These are phyloP conservation scores for Meteorus cinctellus DNA, from an alignment of 2,888 invertebrate species.

Conservation along the genomic window DNA sequence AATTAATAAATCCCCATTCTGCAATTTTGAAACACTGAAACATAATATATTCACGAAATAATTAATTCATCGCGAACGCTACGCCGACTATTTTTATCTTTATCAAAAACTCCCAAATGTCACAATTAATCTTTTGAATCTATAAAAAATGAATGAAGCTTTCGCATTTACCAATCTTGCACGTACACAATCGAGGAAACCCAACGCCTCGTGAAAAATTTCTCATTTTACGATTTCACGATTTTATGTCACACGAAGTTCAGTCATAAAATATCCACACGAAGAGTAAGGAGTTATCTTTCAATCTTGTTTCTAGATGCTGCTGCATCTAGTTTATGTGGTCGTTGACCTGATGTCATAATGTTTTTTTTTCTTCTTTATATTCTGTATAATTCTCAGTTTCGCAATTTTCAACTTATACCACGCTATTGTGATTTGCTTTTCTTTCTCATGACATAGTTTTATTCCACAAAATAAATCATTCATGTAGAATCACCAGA, in stretches of 20 bases:
- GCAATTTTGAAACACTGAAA: no score
- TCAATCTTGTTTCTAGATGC: slow-evolving; percentile 44
- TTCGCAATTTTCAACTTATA: neutral
- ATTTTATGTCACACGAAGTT: slow-evolving; percentile 52
- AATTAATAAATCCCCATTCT: no score
- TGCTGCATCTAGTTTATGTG: slow-evolving; percentile 22
- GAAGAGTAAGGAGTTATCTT: slow-evolving; percentile 45
- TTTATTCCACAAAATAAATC: neutral
- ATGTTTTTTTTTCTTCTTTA: neutral
- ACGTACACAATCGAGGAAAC: slow-evolving; percentile 14
- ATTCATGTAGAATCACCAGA: no score
- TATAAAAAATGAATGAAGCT: neutral
- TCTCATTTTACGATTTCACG: slow-evolving; percentile 62
- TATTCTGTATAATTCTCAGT: neutral
- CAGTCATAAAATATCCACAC: slow-evolving; percentile 63
- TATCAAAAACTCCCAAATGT: neutral
- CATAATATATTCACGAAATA: no score
- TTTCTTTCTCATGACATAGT: slow-evolving; percentile 5
- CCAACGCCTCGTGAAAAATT: slow-evolving; percentile 2
- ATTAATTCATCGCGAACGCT: neutral
- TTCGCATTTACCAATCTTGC: neutral
- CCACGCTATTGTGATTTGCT: slow-evolving; percentile 20
- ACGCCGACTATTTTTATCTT: neutral
- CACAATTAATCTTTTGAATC: neutral
- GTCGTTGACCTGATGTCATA: neutral